Evolutionary conservation across 2,113 vertebrate species (phyloP).

Genomic region (Tetrax tetrax): DNA sequence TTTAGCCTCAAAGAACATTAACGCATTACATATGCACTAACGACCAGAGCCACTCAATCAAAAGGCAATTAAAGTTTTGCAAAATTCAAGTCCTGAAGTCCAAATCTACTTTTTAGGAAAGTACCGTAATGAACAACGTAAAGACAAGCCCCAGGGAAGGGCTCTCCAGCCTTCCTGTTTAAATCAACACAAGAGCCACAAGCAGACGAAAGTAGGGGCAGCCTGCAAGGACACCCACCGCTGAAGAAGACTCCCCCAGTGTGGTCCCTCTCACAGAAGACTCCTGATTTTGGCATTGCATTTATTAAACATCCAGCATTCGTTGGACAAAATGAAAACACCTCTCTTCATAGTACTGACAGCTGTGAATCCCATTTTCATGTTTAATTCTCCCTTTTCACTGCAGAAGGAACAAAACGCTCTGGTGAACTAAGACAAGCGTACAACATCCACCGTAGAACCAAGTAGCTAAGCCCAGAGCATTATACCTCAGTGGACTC

Average conservation of each 20-base stretch:
- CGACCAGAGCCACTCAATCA: background rate
- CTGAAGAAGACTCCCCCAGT: background rate
- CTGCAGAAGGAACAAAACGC: background rate
- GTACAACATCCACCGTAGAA: background rate
- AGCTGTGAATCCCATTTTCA: background rate
- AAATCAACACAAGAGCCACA: background rate
- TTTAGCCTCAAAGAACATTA: slow-evolving; percentile 15
- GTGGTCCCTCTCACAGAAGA: background rate
- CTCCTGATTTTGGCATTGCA: fast-evolving
- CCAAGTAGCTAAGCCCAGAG: background rate
- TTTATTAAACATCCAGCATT: background rate
- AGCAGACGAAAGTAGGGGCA: background rate
- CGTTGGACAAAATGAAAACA: background rate
- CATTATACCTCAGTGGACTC: too few relatives aligned
- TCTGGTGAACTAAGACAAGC: fast-evolving
- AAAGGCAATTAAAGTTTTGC: background rate
- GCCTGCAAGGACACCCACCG: background rate
- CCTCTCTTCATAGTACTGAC: background rate
- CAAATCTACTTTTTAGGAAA: background rate
- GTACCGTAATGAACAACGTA: background rate
- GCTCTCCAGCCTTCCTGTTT: background rate
- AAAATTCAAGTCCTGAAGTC: background rate
- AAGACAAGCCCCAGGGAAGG: background rate
- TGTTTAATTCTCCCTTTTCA: background rate
- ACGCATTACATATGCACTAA: background rate